A percentile compares a stretch with the other conserved stretches of the same genome.
Conservation (phyloP, 2,888 invertebrate species). For the Acleris holmiana region DNA sequence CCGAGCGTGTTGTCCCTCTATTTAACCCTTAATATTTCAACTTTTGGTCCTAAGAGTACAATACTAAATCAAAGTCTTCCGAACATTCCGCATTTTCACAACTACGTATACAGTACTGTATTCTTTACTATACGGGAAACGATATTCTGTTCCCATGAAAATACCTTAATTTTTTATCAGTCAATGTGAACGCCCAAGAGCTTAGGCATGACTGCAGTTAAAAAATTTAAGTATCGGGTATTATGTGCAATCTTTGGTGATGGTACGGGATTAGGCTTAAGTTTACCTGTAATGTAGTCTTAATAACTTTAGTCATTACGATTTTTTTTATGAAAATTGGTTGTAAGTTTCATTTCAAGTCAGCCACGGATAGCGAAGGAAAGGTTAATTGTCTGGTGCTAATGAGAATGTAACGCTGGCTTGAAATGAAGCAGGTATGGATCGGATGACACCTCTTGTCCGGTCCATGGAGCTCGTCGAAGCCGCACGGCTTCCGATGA, state of each 20-base stretch:
- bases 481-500: slow-evolving; percentile 53
- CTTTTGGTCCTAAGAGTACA: slow-evolving; percentile 25
- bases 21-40: slow-evolving; percentile 13
- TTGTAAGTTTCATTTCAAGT: slow-evolving; percentile 78
- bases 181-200: slow-evolving; percentile 64
- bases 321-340: slow-evolving; percentile 56
- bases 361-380: slow-evolving; percentile 58
- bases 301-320: slow-evolving; percentile 58
- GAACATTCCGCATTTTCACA: slow-evolving; percentile 60
- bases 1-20: slow-evolving; percentile 31
- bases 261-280: slow-evolving; percentile 83
- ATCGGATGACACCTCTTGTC: slow-evolving; percentile 81
- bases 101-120: slow-evolving; percentile 50
- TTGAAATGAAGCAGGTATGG: slow-evolving; percentile 79
- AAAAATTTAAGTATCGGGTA: slow-evolving; percentile 90
- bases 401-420: slow-evolving; percentile 62
- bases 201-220: slow-evolving; percentile 82
- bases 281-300: slow-evolving; percentile 61
- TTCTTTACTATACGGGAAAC: slow-evolving; percentile 61
- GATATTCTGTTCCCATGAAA: slow-evolving; percentile 65
- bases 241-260: slow-evolving; percentile 93
- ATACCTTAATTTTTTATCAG: slow-evolving; percentile 82
- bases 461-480: slow-evolving; percentile 66
- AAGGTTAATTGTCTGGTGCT: slow-evolving; percentile 68
- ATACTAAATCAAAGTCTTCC: slow-evolving; percentile 63